Evolutionary conservation across 2,888 invertebrate genomes (phyloP).

Genomic region (Sialis fuliginosa): DNA sequence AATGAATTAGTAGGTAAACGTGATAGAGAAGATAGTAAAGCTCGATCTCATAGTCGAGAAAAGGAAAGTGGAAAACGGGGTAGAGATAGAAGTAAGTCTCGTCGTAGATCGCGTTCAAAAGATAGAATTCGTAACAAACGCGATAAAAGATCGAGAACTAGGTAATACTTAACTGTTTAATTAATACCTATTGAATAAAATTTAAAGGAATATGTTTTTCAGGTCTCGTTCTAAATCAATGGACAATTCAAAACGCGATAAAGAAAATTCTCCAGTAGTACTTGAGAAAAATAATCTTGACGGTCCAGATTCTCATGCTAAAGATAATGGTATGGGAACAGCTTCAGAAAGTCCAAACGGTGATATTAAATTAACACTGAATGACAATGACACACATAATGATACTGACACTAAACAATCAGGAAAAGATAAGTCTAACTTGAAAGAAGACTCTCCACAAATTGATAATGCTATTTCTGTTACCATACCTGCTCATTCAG

Average conservation of each 20-base stretch:
- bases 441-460: conserved; percentile 21
- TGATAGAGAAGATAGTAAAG: conserved; percentile 4
- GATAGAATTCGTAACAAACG: conserved; percentile 13
- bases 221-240: conserved; percentile 11
- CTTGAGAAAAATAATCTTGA: conserved; percentile 8
- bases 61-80: conserved; percentile 7
- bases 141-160: conserved; percentile 11
- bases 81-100: conserved; percentile 15
- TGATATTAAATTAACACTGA: background rate
- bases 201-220: conserved; percentile 5
- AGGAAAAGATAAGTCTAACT: conserved; percentile 18
- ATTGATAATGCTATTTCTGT: conserved; percentile 21
- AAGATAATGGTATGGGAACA: conserved; percentile 4
- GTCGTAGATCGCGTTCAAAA: conserved; percentile 12
- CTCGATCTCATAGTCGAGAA: conserved; percentile 7
- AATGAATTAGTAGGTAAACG: conserved; percentile 16
- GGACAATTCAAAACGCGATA: conserved; percentile 20
- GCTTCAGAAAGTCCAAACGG: background rate
- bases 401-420: conserved; percentile 17
- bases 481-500: conserved; percentile 16
- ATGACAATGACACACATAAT: conserved; percentile 18
- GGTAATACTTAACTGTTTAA: background rate
- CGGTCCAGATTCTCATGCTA: background rate
- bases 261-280: conserved; percentile 21
- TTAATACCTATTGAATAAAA: background rate